These are phyloP conservation scores for Nothura maculosa DNA, from an alignment of 2,797 vertebrate genomes.

Conservation along the genomic window DNA sequence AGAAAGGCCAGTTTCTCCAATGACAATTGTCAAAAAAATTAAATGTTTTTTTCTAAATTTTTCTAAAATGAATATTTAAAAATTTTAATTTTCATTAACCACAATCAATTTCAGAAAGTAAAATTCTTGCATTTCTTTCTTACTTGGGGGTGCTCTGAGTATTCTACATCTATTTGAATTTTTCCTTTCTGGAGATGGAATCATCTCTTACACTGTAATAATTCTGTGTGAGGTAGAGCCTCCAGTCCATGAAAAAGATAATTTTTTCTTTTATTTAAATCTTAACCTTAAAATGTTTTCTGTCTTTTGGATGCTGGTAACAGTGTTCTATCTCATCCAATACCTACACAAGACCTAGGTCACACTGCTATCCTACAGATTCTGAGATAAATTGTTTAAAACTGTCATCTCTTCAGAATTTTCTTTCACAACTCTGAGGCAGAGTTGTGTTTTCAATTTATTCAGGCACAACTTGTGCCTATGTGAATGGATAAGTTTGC, in stretches of 20 bases:
- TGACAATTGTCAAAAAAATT: rapidly evolving
- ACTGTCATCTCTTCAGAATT: background rate
- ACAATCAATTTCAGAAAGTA: background rate
- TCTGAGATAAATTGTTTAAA: background rate
- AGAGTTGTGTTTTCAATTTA: background rate
- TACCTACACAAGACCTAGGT: background rate
- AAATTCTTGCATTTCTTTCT: background rate
- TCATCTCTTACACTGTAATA: background rate
- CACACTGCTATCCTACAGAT: background rate
- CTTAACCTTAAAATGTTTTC: background rate
- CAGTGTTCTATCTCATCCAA: background rate
- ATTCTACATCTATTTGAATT: background rate
- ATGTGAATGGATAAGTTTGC: background rate
- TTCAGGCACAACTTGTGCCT: background rate
- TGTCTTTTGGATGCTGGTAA: background rate
- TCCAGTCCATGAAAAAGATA: background rate
- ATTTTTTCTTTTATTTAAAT: background rate
- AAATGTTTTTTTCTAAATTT: background rate
- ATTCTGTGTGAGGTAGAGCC: background rate
- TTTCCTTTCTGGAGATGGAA: background rate
- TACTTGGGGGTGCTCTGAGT: background rate
- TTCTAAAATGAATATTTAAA: background rate
- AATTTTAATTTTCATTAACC: background rate
- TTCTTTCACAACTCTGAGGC: background rate
- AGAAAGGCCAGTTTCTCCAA: background rate